phyloP scores from a whole-genome alignment of 2,113 vertebrate genomes.

The Callopanchax toddi region DNA sequence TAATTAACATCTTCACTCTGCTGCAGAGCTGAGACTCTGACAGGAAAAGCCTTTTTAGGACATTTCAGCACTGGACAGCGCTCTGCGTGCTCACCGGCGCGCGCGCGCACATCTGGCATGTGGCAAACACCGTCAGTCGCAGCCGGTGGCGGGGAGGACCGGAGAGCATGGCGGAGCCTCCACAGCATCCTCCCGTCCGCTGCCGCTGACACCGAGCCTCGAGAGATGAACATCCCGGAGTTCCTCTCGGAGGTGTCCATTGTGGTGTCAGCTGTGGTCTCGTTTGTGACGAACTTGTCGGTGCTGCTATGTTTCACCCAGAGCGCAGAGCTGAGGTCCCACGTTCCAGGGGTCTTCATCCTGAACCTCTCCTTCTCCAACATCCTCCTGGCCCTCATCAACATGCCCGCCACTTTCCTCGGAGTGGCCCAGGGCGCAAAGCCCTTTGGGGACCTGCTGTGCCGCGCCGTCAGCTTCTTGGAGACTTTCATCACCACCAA shows the following conservation, averaged over 20 bases:
- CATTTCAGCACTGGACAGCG: slow-evolving; percentile 87
- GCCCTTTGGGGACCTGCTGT: slow-evolving; percentile 74
- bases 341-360: slow-evolving; percentile 81
- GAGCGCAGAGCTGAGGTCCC: slow-evolving; percentile 80
- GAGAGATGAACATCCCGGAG: slow-evolving; percentile 83
- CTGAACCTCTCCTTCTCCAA: slow-evolving; percentile 84
- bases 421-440: slow-evolving; percentile 67
- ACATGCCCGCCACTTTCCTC: slow-evolving; percentile 82
- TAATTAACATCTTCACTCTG: not conserved
- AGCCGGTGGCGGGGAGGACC: slow-evolving; percentile 20
- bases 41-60: slow-evolving; percentile 1
- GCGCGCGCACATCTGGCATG: slow-evolving; percentile 6
- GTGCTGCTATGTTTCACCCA: slow-evolving; percentile 83
- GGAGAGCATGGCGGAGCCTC: slow-evolving; percentile 39
- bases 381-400: slow-evolving; percentile 79
- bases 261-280: slow-evolving; percentile 77
- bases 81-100: not conserved
- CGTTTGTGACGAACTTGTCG: slow-evolving; percentile 79
- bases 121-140: slow-evolving; percentile 11
- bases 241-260: slow-evolving; percentile 79
- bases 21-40: not conserved
- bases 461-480: slow-evolving; percentile 75
- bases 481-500: slow-evolving; percentile 84
- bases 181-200: slow-evolving; percentile 16
- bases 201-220: slow-evolving; percentile 37